Evolutionary conservation across 53 echinoderm and acorn worm genomes (phyloP), one percentile per base, ranked within the genome.

Genomic region (Paracentrotus lividus): DNA sequence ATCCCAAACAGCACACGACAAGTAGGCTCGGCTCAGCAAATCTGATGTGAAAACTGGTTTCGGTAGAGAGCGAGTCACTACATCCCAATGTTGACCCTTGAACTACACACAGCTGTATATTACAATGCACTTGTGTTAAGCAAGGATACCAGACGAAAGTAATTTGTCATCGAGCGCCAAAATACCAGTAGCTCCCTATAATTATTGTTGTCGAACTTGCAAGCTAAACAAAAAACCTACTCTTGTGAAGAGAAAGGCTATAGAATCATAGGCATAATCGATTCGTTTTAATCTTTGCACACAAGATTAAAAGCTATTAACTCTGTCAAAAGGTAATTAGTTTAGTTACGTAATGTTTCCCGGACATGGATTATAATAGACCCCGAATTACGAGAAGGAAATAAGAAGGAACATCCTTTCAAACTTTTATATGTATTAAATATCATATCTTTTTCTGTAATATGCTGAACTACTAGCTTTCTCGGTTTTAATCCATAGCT

Each of bases 131-230:
- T 26, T 81, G 81, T 81, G 49, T 47, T 15, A 23, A 40, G 13
- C 16, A 47, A 81, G 26, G n/a, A 47, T 45, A 13, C 81, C 81
- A 81, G 81, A 81, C 81, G 81, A 81, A 81, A 81, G 47, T 81
- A 81, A 81, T 81, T 81, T 81, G 81, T 81, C 81, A n/a, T 81
- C 26, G 45, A 44, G 24, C 47, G 47, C 43, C 47, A 57, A 33
- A n/a, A n/a, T 81, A n/a, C 44, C 44, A 81, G 72, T 40, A 81
- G 81, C 81, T 26, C 8, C 44, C 45, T 6, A 27, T 49, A 47
- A 81, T 81, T 47, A 81, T 81, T 81, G n/a, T n/a, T n/a, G 47
- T 14, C 47, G n/a, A 81, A 81, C 81, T n/a, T 81, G 14, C n/a
- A 20, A 47, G 49, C 81, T 81, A 81, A 81, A 81, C 81, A 81